A percentile compares a stretch with the other conserved stretches of the same genome.
Conservation (phyloP, 2,797 vertebrate genomes). For the Apogon talboti region DNA sequence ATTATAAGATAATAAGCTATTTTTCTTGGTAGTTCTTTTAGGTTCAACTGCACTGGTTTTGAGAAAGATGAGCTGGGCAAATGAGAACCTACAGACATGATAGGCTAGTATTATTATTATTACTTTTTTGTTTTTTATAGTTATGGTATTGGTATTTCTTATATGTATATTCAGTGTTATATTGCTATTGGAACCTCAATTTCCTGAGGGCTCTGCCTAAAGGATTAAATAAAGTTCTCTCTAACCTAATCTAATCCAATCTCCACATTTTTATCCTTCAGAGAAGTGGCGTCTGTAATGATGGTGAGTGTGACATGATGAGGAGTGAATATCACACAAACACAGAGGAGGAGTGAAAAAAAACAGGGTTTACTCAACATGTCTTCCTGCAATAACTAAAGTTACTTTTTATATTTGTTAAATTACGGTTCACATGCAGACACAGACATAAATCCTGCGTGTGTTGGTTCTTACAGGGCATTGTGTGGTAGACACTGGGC, state of each 20-base stretch:
- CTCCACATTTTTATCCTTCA: background rate
- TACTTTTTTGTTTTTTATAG: too few species aligned
- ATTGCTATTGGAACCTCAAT: too few species aligned
- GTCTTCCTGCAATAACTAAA: background rate
- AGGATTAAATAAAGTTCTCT: too few species aligned
- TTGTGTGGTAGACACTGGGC: constrained; percentile 94
- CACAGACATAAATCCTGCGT: background rate
- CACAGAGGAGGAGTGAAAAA: background rate
- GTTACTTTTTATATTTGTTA: background rate
- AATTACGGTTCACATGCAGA: constrained; percentile 4
- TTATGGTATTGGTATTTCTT: too few species aligned
- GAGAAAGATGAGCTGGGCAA: too few species aligned
- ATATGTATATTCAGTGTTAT: too few species aligned
- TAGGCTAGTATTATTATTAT: too few species aligned
- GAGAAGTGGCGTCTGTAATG: background rate
- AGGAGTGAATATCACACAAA: background rate
- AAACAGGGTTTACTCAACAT: background rate
- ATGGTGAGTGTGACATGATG: background rate
- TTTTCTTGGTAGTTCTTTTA: too few species aligned
- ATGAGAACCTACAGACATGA: too few species aligned
- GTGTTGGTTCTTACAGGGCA: constrained; percentile 88
- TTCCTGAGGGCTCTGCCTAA: too few species aligned
- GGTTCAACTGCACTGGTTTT: too few species aligned
- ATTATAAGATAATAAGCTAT: too few species aligned
- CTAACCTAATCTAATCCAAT: background rate